phyloP scores from a whole-genome alignment of 2,888 invertebrate species.

The Phoenoteleia sp. region DNA sequence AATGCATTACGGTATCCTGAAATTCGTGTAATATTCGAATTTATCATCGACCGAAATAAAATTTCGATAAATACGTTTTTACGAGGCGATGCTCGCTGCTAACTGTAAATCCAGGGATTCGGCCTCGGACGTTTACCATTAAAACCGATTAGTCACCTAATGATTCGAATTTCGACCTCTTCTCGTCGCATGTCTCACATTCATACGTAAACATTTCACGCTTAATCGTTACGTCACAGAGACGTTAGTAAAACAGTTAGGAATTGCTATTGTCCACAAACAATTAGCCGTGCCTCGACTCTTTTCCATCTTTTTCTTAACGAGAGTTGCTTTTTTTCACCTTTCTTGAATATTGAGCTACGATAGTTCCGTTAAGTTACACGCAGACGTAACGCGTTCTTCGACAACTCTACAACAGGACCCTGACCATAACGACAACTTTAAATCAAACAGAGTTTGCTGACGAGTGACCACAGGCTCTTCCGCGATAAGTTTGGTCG shows the following conservation, averaged over 20 bases:
- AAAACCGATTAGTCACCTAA: constrained; percentile 62
- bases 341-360: constrained; percentile 25
- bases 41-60: constrained; percentile 50
- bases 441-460: constrained; percentile 72
- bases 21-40: constrained; percentile 56
- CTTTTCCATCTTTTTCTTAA: constrained; percentile 1
- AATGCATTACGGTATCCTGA: constrained; percentile 52
- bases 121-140: constrained; percentile 38
- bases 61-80: constrained; percentile 50
- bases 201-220: constrained; percentile 57
- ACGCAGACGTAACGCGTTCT: constrained; percentile 33
- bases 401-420: constrained; percentile 51
- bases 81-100: not conserved
- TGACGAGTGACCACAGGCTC: constrained; percentile 42
- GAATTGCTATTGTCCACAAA: constrained; percentile 60
- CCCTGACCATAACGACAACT: constrained; percentile 64
- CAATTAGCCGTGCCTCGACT: constrained; percentile 34
- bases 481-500: constrained; percentile 63
- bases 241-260: constrained; percentile 58
- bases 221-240: constrained; percentile 44
- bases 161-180: constrained; percentile 42
- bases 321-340: constrained; percentile 1
- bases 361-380: constrained; percentile 39
- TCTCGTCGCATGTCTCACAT: constrained; percentile 24
- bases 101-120: constrained; percentile 49